These are phyloP conservation scores for Sarcophaga subvicina DNA, from an alignment of 2,888 invertebrate genomes.

Conservation along the genomic window DNA sequence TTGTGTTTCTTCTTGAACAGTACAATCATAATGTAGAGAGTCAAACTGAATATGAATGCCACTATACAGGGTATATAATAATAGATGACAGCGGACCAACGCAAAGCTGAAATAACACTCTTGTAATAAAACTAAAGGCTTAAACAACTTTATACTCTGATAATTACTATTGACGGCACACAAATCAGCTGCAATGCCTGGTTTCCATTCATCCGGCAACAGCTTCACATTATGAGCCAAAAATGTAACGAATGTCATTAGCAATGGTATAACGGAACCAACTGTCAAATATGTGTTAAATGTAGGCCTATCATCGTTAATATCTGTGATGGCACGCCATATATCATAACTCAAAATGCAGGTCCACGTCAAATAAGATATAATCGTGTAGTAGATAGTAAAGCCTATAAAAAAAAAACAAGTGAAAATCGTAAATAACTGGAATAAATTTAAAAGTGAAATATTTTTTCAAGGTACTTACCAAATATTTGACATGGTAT, in stretches of 20 bases:
- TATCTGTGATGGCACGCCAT: slow-evolving; percentile 37
- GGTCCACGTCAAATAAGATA: slow-evolving; percentile 50
- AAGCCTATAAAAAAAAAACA: slow-evolving; percentile 36
- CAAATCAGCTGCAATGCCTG: slow-evolving; percentile 37
- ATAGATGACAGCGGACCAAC: slow-evolving; percentile 58
- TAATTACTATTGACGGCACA: slow-evolving; percentile 53
- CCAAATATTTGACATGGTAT: slow-evolving; percentile 34
- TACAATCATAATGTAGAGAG: slow-evolving; percentile 38
- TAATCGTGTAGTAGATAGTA: slow-evolving; percentile 36
- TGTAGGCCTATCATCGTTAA: not conserved
- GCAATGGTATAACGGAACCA: slow-evolving; percentile 34
- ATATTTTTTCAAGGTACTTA: not conserved
- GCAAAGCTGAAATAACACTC: slow-evolving; percentile 25
- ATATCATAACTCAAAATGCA: slow-evolving; percentile 55
- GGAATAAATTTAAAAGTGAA: not conserved
- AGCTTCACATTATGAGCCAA: slow-evolving; percentile 11
- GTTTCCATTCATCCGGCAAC: slow-evolving; percentile 22
- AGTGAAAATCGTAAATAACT: not conserved
- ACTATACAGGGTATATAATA: slow-evolving; percentile 44
- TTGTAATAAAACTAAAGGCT: no score
- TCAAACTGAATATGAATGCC: slow-evolving; percentile 40
- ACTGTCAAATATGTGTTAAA: slow-evolving; percentile 31
- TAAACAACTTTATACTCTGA: not conserved
- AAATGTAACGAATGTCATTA: slow-evolving; percentile 46
- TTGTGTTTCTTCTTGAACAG: slow-evolving; percentile 38